Conservation (phyloP, 2,113 vertebrate genomes). For the Nannospalax galili region DNA sequence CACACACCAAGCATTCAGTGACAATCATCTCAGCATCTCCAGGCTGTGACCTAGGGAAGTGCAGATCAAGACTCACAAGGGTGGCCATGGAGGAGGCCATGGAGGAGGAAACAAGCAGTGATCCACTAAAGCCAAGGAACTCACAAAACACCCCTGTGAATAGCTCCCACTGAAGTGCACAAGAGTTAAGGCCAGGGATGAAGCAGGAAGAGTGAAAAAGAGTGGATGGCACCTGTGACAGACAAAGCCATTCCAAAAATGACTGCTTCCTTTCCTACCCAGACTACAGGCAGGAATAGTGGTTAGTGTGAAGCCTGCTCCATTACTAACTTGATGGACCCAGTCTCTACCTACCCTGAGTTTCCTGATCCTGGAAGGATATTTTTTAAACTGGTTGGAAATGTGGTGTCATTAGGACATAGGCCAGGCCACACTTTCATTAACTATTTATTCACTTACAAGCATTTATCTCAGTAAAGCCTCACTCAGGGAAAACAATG, state of each 20-base stretch:
- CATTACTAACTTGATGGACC: not conserved
- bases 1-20: too few species aligned
- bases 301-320: not conserved
- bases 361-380: not conserved
- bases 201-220: not conserved
- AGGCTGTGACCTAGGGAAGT: not conserved
- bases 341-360: not conserved
- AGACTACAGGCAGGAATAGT: not conserved
- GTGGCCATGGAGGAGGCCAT: not conserved
- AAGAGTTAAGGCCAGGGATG: not conserved
- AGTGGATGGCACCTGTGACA: not conserved
- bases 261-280: not conserved
- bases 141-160: conserved; percentile 38
- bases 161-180: not conserved
- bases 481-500: not conserved
- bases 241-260: not conserved
- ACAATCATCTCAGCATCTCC: not conserved
- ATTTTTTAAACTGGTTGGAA: not conserved
- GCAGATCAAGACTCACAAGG: not conserved
- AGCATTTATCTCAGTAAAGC: not conserved
- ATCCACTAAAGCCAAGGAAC: conserved; percentile 39
- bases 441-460: not conserved
- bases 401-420: not conserved
- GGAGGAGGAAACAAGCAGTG: not conserved
- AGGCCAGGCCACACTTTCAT: not conserved